Percentiles rank a stretch among this genome's conserved stretches.
Evolutionary conservation across 2,888 invertebrate genomes (phyloP).

Genomic region (Diloba caeruleocephala): DNA sequence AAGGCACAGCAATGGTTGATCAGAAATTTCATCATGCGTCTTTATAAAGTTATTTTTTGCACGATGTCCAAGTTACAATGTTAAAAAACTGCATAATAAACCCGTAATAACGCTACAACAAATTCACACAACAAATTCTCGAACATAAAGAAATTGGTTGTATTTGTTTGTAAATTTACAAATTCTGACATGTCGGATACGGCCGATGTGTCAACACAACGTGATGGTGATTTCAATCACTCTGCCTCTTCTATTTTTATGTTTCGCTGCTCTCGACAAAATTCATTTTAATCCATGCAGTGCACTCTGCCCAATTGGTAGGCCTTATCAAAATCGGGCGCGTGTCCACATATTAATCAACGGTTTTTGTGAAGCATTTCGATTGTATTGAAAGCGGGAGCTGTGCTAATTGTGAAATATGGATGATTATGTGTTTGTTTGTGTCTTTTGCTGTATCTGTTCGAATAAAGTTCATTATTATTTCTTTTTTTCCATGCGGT

Average conservation of each 20-base stretch:
- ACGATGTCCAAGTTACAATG: too few species aligned
- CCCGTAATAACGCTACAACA: too few species aligned
- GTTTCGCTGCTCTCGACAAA: slow-evolving; percentile 63
- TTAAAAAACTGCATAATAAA: not conserved
- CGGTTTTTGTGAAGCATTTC: slow-evolving; percentile 49
- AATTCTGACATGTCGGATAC: slow-evolving; percentile 61
- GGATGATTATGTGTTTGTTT: slow-evolving; percentile 30
- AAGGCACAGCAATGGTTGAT: too few species aligned
- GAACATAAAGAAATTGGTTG: slow-evolving; percentile 17
- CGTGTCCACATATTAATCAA: slow-evolving; percentile 74
- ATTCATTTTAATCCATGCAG: slow-evolving; percentile 74
- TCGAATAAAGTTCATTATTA: too few species aligned
- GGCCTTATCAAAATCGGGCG: slow-evolving; percentile 68
- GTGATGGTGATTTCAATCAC: slow-evolving; percentile 77
- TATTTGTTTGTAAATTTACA: slow-evolving; percentile 62
- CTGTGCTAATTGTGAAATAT: slow-evolving; percentile 35
- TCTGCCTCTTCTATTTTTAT: slow-evolving; percentile 62
- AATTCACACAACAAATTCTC: slow-evolving; percentile 28
- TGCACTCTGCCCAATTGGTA: slow-evolving; percentile 76
- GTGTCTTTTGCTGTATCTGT: slow-evolving; percentile 17
- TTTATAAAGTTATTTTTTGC: too few species aligned
- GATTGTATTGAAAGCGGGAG: slow-evolving; percentile 29
- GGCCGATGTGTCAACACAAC: slow-evolving; percentile 73
- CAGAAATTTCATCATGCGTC: too few species aligned
- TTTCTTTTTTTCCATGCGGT: too few species aligned